These are phyloP conservation scores for Ashinkailepas kermadecensis DNA, from an alignment of 2,888 invertebrate species.

Conservation along the genomic window DNA sequence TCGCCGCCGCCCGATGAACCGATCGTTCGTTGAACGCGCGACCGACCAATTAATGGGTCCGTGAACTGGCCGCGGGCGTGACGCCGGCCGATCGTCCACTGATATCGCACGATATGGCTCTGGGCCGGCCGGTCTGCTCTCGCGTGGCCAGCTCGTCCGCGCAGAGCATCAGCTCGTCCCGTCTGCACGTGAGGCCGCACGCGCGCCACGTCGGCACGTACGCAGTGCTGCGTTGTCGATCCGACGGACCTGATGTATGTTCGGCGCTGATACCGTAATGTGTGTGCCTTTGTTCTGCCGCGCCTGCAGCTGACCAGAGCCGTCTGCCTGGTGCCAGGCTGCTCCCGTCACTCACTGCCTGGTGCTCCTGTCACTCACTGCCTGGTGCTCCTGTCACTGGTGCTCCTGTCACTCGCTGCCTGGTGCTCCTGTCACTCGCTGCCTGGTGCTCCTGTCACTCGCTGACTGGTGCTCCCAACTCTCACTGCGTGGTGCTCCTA, in stretches of 20 bases:
- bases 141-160: no score
- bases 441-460: no score
- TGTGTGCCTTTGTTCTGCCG: neutral
- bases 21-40: neutral
- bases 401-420: no score
- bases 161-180: no score
- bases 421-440: no score
- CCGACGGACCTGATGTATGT: neutral
- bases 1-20: neutral
- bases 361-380: no score
- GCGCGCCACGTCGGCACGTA: neutral
- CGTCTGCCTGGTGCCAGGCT: neutral
- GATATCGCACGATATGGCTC: constrained; percentile 2
- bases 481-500: no score
- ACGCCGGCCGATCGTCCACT: neutral
- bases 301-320: neutral
- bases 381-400: no score
- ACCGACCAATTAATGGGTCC: neutral
- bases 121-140: neutral
- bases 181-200: no score
- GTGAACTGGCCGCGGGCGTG: neutral
- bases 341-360: no score
- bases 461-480: no score
- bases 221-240: neutral
- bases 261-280: neutral